A percentile compares a stretch with the other conserved stretches of the same genome.
Evolutionary conservation across 2,888 invertebrate species (phyloP).

Genomic region (Apomyelois bistriatella): DNA sequence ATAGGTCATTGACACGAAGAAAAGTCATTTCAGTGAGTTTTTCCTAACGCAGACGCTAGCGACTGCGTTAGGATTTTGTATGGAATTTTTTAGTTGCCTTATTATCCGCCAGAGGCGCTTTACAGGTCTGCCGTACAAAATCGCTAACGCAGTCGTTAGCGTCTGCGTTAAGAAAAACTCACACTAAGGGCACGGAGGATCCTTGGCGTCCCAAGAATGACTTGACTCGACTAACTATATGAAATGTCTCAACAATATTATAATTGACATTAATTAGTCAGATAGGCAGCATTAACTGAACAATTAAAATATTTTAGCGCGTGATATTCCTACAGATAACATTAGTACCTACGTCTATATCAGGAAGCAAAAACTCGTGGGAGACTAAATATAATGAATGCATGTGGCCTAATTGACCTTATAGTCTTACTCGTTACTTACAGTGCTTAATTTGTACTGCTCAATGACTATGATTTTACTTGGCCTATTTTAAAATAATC

Average conservation of each 20-base stretch:
- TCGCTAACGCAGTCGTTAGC: too few relatives aligned
- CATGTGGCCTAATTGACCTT: slow-evolving; percentile 9
- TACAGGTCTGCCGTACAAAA: too few relatives aligned
- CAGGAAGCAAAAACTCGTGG: slow-evolving; percentile 13
- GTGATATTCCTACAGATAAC: slow-evolving; percentile 11
- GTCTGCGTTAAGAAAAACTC: too few relatives aligned
- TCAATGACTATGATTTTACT: background rate
- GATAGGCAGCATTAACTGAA: background rate
- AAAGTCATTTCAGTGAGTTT: too few relatives aligned
- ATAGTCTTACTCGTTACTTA: background rate
- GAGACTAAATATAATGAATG: slow-evolving; percentile 10
- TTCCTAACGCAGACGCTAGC: too few relatives aligned
- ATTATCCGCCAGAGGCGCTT: too few relatives aligned
- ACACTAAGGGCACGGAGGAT: too few relatives aligned
- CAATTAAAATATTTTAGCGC: slow-evolving; percentile 9
- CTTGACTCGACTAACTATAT: background rate
- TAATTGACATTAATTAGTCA: slow-evolving; percentile 1
- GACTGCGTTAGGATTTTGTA: too few relatives aligned
- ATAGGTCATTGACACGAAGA: too few relatives aligned
- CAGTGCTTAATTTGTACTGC: background rate
- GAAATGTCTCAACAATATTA: slow-evolving; percentile 9
- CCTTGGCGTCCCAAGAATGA: too few relatives aligned
- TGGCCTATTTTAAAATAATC: too few relatives aligned
- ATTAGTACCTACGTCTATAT: background rate
- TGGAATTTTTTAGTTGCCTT: too few relatives aligned